Base-by-base conservation (phyloP, 2,113 vertebrate species). In the Petaurus breviceps region DNA sequence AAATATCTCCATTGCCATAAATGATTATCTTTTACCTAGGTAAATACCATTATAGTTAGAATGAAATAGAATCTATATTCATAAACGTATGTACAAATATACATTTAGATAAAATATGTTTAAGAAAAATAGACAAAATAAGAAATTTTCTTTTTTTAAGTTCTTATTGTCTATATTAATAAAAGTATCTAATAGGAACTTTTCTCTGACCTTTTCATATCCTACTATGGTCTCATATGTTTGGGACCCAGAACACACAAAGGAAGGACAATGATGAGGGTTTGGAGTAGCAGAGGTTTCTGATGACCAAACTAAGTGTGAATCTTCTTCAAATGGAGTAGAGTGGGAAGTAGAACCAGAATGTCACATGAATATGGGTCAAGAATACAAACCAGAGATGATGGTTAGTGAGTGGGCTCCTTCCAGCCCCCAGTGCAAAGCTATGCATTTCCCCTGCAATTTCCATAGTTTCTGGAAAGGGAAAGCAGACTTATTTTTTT, bases 351-450 rank as follows among this genome's bases (percentile, higher is more conserved):
- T 37, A n/a, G 37, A 37, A 77, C 37, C 37, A 77, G 68, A 77
- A 43, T n/a, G 31, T 0, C 10, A 0, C 57, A 61, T 68, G 10
- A 61, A 31, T 61, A 61, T 31, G 26, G 55, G 55, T 9, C 37
- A n/a, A 2, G 37, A n/a, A 77, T 19, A 2, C 6, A n/a, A 1
- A 22, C 0, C 16, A 77, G 37, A n/a, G 5, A n/a, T 77, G 3
- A n/a, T 22, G 37, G 37, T 77, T 14, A n/a, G 9, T 84, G 68
- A 84, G n/a, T 22, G 16, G 57, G 10, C 57, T 68, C 57, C 28
- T 57, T 57, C 55, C 14, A n/a, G 1, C n/a, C 37, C 19, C 0
- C 1, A n/a, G 16, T 84, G 5, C n/a, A n/a, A n/a, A n/a, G 68
- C 4, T 77, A 6, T 37, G 3, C 37, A 77, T 77, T 37, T 77